Percentiles rank a stretch among this genome's conserved stretches.
Conservation (phyloP, 2,888 invertebrate genomes). For the Rhagonycha fulva region DNA sequence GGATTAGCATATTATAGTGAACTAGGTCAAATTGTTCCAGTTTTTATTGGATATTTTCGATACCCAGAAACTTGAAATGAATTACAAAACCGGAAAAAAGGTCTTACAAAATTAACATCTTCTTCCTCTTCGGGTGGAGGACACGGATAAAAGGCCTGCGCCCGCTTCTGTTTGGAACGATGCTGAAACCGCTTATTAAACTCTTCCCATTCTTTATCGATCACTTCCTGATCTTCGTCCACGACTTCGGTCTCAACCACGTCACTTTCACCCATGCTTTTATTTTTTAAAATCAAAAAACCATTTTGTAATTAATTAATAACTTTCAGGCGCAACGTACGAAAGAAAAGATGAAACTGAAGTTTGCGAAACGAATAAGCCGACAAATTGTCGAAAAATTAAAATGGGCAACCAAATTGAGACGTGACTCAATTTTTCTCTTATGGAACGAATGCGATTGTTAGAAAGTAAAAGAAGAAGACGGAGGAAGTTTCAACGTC, state of each 20-base stretch:
- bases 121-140: conserved; percentile 59
- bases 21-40: background rate
- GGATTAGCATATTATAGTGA: background rate
- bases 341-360: background rate
- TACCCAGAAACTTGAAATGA: too few species aligned
- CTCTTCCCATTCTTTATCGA: conserved; percentile 66
- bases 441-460: background rate
- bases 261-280: conserved; percentile 1
- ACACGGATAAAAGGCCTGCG: conserved; percentile 61
- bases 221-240: conserved; percentile 58
- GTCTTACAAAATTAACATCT: conserved; percentile 46
- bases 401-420: background rate
- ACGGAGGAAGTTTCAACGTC: background rate
- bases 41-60: background rate
- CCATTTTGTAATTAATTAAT: background rate
- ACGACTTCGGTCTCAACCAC: conserved; percentile 43
- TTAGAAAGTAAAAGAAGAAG: conserved; percentile 1
- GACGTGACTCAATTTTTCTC: background rate
- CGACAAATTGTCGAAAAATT: background rate
- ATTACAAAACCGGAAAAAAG: background rate
- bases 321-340: background rate
- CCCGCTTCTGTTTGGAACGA: conserved; percentile 54
- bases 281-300: background rate
- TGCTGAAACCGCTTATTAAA: conserved; percentile 60
- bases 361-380: background rate